Evolutionary conservation across 1,140 invertebrate species (phyloP).

Genomic region (Drosophila serrata): DNA sequence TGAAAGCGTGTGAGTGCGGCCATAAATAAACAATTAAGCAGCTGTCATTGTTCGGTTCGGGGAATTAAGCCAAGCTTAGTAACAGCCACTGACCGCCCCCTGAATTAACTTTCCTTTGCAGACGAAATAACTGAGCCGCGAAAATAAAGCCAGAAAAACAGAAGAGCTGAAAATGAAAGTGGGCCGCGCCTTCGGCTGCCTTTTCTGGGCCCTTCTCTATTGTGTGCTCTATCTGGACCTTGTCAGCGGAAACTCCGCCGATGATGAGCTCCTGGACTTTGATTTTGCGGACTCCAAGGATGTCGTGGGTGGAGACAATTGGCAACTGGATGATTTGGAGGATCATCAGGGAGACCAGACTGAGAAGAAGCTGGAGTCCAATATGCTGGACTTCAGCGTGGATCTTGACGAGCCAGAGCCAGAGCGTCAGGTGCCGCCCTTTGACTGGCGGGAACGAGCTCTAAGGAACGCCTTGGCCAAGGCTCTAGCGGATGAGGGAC

Average conservation of each 20-base stretch:
- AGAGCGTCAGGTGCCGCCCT: conserved; percentile 61
- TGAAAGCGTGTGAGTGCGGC: conserved; percentile 49
- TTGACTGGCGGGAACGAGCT: conserved; percentile 85
- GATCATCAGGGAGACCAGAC: conserved; percentile 39
- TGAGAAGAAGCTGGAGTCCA: conserved; percentile 62
- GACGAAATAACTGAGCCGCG: conserved; percentile 31
- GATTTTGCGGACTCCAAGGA: conserved; percentile 71
- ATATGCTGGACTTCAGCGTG: conserved; percentile 75
- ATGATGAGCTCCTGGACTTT: conserved; percentile 76
- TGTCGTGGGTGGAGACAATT: conserved; percentile 37
- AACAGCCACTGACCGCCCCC: conserved; percentile 65
- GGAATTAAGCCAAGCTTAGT: conserved; percentile 64
- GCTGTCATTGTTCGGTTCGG: conserved; percentile 43
- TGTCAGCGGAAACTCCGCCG: conserved; percentile 45
- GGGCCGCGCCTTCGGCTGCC: conserved; percentile 59
- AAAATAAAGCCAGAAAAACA: conserved; percentile 37
- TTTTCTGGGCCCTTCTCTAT: conserved; percentile 77
- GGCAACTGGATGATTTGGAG: conserved; percentile 58
- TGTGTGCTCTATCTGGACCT: conserved; percentile 74
- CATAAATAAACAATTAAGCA: conserved; percentile 58
- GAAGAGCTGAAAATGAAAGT: conserved; percentile 72
- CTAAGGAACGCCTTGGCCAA: conserved; percentile 77
- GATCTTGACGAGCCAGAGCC: conserved; percentile 71
- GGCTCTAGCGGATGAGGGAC: conserved; percentile 62
- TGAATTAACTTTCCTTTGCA: conserved; percentile 69